Conservation (phyloP, 2,113 vertebrate species). For the Melanostigma gelatinosum region DNA sequence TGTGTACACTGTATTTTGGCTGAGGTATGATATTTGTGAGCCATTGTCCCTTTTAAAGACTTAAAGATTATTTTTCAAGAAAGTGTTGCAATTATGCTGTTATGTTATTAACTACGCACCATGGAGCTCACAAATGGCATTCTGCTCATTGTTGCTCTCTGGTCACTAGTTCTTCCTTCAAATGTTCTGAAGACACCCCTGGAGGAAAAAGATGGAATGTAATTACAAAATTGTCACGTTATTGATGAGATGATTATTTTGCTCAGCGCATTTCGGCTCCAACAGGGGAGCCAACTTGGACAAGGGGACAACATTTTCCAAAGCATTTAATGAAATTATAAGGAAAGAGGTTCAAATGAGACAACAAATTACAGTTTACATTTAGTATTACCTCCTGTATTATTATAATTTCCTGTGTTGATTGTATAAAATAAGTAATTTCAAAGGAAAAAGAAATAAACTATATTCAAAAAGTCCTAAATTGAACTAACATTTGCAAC, state of each 20-base stretch:
- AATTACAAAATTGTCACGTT: constrained; percentile 57
- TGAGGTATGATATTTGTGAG: constrained; percentile 49
- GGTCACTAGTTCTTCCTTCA: constrained; percentile 52
- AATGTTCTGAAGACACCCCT: constrained; percentile 25
- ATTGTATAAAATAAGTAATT: neutral
- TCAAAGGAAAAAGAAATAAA: neutral
- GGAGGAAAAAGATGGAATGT: constrained; percentile 18
- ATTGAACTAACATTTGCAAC: neutral
- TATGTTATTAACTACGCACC: constrained; percentile 68
- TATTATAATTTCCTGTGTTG: constrained; percentile 42
- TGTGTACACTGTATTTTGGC: constrained; percentile 31
- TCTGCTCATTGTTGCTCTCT: constrained; percentile 52
- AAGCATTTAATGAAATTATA: constrained; percentile 12
- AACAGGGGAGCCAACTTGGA: constrained; percentile 14
- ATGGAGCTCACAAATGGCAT: constrained; percentile 59
- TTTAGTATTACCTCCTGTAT: constrained; percentile 9
- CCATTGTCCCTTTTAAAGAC: constrained; percentile 56
- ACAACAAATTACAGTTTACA: constrained; percentile 63
- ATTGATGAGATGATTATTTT: constrained; percentile 59
- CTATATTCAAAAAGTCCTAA: neutral
- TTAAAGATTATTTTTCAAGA: constrained; percentile 59
- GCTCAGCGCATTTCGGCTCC: constrained; percentile 26
- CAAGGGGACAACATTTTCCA: constrained; percentile 16
- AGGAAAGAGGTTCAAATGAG: constrained; percentile 35
- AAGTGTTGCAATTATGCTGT: constrained; percentile 68